Conservation (phyloP, 2,113 vertebrate genomes). For the Notothenia coriiceps region DNA sequence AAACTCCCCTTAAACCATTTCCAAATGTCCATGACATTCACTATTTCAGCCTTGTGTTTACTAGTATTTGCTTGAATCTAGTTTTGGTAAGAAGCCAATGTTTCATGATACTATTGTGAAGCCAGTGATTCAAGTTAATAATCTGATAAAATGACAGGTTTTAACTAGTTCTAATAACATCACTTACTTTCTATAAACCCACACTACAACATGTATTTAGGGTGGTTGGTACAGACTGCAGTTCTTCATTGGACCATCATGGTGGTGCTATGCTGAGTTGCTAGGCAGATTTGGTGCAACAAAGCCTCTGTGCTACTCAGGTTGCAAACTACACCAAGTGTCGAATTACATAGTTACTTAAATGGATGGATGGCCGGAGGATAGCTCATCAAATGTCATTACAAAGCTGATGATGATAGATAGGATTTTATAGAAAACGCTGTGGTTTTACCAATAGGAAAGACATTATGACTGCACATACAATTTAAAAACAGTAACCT, state of each 20-base stretch:
- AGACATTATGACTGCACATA: too few species aligned
- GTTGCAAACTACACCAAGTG: slow-evolving; percentile 9
- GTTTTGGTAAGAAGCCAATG: too few species aligned
- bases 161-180: not conserved
- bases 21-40: not conserved
- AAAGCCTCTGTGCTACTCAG: not conserved
- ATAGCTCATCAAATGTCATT: not conserved
- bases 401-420: not conserved
- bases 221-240: not conserved
- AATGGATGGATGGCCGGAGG: not conserved
- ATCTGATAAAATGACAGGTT: not conserved
- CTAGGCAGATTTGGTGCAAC: not conserved
- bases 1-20: not conserved
- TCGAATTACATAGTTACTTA: not conserved
- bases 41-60: not conserved
- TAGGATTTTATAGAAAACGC: too few species aligned
- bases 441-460: too few species aligned
- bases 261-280: not conserved
- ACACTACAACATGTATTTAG: not conserved
- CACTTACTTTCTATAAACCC: not conserved
- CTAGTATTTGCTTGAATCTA: too few species aligned
- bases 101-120: too few species aligned
- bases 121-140: not conserved
- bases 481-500: too few species aligned
- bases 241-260: not conserved